Percentiles rank a stretch among this genome's conserved stretches.
Evolutionary conservation across 2,797 vertebrate species (phyloP).

Genomic region (Sus cebifrons): DNA sequence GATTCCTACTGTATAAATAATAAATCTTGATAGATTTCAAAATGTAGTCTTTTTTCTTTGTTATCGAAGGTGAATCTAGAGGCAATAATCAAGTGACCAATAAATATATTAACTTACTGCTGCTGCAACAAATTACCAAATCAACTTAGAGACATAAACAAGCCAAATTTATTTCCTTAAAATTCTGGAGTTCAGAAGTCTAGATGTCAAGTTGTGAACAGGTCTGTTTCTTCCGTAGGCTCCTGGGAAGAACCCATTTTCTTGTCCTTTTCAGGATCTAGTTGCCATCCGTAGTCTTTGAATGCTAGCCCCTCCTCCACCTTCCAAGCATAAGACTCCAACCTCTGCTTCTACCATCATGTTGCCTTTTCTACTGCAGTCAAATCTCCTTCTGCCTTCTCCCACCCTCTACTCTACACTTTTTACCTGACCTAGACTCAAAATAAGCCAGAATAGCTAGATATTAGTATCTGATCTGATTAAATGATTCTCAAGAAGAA

Average conservation of each 20-base stretch:
- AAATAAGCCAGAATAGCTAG: background rate
- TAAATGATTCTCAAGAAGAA: background rate
- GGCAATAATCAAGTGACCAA: background rate
- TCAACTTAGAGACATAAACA: background rate
- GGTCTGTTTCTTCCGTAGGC: background rate
- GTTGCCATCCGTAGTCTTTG: background rate
- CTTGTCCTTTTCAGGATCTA: background rate
- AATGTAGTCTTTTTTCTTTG: background rate
- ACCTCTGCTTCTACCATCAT: background rate
- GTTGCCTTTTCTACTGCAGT: background rate
- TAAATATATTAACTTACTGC: background rate
- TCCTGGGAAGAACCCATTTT: background rate
- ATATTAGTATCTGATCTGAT: background rate
- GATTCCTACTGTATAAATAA: background rate
- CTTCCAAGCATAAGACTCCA: background rate
- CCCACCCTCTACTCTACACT: background rate
- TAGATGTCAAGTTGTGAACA: background rate
- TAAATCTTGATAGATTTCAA: background rate
- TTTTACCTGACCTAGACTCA: background rate
- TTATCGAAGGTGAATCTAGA: background rate
- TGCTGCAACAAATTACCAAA: background rate
- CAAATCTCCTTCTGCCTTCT: background rate
- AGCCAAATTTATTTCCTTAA: background rate
- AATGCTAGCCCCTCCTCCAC: background rate
- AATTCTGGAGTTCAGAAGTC: background rate